Evolutionary conservation across 2,888 invertebrate species (phyloP).

Genomic region (Luperina testacea): DNA sequence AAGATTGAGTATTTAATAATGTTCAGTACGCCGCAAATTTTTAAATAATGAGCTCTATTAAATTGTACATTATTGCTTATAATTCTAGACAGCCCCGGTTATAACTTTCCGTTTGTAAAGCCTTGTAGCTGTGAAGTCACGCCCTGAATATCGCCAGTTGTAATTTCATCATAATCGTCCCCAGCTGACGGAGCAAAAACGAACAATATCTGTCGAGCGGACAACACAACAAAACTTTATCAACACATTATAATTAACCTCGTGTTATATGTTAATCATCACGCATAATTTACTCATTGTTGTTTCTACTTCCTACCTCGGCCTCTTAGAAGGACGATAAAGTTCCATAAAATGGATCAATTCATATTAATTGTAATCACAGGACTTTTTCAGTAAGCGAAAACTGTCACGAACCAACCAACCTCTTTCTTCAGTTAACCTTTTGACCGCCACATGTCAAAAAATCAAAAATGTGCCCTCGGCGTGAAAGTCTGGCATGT

Average conservation of each 20-base stretch:
- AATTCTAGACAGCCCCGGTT: conserved; percentile 56
- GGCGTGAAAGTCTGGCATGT: no score
- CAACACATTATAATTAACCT: conserved; percentile 39
- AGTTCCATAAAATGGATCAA: conserved; percentile 4
- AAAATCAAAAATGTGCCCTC: no score
- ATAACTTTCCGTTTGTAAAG: conserved; percentile 75
- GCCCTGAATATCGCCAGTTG: conserved; percentile 78
- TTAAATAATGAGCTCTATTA: conserved; percentile 37
- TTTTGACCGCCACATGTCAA: no score
- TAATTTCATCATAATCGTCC: conserved; percentile 71
- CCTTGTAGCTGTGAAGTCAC: conserved; percentile 77
- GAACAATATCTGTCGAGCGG: conserved; percentile 28
- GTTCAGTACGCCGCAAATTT: conserved; percentile 12
- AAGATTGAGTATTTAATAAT: neutral
- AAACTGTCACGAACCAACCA: neutral
- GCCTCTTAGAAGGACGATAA: conserved; percentile 20
- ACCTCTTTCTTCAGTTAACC: neutral
- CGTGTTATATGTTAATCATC: conserved; percentile 36
- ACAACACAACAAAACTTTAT: conserved; percentile 30
- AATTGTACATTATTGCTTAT: conserved; percentile 48
- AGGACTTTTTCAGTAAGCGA: neutral
- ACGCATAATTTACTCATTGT: conserved; percentile 30
- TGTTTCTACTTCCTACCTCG: conserved; percentile 28
- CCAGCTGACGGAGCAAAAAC: conserved; percentile 50
- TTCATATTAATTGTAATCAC: conserved; percentile 12